A percentile compares a stretch with the other conserved stretches of the same genome.
Conservation (phyloP, 2,888 invertebrate genomes). For the Aporophyla nigra region DNA sequence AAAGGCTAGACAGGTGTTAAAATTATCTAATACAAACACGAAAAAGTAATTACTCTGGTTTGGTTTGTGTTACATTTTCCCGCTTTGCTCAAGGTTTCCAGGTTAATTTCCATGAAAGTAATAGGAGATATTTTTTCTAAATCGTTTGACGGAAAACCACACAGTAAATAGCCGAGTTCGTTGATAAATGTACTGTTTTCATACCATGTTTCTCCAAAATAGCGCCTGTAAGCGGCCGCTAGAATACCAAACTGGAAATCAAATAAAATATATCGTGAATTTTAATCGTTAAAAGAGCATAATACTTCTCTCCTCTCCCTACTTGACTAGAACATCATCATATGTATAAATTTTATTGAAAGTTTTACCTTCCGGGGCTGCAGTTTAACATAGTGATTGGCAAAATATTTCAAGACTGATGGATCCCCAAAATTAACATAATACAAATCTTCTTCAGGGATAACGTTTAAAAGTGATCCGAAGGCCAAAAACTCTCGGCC, state of each 20-base stretch:
- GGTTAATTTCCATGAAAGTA: constrained; percentile 79
- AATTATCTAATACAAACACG: background rate
- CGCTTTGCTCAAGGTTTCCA: constrained; percentile 78
- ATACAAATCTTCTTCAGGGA: constrained; percentile 88
- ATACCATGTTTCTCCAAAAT: constrained; percentile 82
- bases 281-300: background rate
- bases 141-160: constrained; percentile 83
- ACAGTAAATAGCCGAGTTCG: constrained; percentile 83
- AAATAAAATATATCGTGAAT: background rate
- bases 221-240: constrained; percentile 83
- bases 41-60: constrained; percentile 73
- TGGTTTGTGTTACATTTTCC: constrained; percentile 79
- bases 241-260: constrained; percentile 81
- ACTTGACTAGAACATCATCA: background rate
- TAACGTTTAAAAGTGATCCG: constrained; percentile 79
- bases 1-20: background rate
- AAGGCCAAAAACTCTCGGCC: constrained; percentile 85
- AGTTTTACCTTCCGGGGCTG: constrained; percentile 81
- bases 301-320: background rate
- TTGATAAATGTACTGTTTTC: constrained; percentile 80
- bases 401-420: constrained; percentile 82
- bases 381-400: constrained; percentile 74
- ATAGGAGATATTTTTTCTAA: constrained; percentile 79
- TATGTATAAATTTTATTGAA: background rate
- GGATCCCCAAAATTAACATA: constrained; percentile 86